Conservation (phyloP, 1,140 invertebrate genomes). For the Onthophagus taurus region DNA sequence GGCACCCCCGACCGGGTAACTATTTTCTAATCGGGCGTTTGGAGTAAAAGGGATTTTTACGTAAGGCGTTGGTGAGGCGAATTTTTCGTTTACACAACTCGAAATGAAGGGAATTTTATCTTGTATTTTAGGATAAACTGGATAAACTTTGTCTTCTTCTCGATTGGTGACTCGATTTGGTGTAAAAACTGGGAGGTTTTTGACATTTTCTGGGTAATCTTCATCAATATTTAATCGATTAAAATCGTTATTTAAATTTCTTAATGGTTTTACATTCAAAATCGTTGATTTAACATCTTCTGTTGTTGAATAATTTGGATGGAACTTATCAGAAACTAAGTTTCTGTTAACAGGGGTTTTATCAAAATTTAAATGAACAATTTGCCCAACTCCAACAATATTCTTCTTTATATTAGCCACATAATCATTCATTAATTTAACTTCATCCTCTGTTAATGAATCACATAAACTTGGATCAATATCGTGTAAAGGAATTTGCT, state of each 20-base stretch:
- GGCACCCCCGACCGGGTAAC: conserved; percentile 2
- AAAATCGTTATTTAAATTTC: background rate
- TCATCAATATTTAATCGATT: background rate
- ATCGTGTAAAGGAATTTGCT: conserved; percentile 73
- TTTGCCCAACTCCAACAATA: conserved; percentile 44
- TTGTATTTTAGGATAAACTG: conserved; percentile 1
- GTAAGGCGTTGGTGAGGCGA: conserved; percentile 2
- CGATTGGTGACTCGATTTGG: background rate
- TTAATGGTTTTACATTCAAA: background rate
- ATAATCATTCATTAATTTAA: conserved; percentile 51
- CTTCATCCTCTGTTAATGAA: conserved; percentile 51
- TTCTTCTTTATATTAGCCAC: conserved; percentile 52
- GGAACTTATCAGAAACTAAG: conserved; percentile 3
- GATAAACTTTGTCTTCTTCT: conserved; percentile 3
- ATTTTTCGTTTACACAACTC: conserved; percentile 1
- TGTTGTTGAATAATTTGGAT: background rate
- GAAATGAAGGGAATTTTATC: conserved; percentile 8
- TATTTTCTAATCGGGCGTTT: conserved; percentile 3
- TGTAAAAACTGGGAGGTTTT: conserved; percentile 2
- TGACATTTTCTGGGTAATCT: conserved; percentile 7
- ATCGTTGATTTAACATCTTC: conserved; percentile 1
- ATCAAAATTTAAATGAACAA: conserved; percentile 23
- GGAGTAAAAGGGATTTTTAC: conserved; percentile 7
- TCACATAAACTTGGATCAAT: conserved; percentile 53
- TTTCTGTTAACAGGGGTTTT: background rate